These are phyloP conservation scores for Myotis findleyi DNA, from an alignment of 2,797 vertebrate genomes.

Conservation along the genomic window DNA sequence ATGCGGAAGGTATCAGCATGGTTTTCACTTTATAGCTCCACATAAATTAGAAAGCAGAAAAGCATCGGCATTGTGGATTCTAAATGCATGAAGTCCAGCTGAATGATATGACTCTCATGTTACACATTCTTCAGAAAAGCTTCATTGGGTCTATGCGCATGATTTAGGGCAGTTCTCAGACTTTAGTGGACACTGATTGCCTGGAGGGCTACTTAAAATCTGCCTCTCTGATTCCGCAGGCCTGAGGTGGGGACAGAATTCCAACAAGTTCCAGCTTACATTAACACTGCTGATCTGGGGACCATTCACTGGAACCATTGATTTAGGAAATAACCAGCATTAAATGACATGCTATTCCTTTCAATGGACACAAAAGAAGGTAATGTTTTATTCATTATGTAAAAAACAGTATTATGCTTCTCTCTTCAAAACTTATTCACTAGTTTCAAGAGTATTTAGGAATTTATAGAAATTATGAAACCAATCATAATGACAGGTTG, in stretches of 20 bases:
- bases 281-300: background rate
- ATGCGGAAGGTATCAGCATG: background rate
- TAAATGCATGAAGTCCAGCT: background rate
- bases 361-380: background rate
- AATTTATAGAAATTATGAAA: background rate
- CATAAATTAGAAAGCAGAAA: background rate
- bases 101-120: background rate
- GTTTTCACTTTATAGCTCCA: background rate
- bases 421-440: background rate
- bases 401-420: background rate
- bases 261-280: background rate
- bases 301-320: background rate
- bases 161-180: background rate
- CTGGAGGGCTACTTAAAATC: background rate
- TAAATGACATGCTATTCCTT: background rate
- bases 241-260: background rate
- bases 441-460: background rate
- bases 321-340: background rate
- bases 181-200: background rate
- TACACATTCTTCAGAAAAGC: background rate
- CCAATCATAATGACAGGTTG: background rate
- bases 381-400: background rate
- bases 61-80: background rate
- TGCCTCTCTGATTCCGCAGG: background rate
- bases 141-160: background rate